Evolutionary conservation across 2,113 vertebrate genomes (phyloP).

Genomic region (Megaptera novaeangliae): DNA sequence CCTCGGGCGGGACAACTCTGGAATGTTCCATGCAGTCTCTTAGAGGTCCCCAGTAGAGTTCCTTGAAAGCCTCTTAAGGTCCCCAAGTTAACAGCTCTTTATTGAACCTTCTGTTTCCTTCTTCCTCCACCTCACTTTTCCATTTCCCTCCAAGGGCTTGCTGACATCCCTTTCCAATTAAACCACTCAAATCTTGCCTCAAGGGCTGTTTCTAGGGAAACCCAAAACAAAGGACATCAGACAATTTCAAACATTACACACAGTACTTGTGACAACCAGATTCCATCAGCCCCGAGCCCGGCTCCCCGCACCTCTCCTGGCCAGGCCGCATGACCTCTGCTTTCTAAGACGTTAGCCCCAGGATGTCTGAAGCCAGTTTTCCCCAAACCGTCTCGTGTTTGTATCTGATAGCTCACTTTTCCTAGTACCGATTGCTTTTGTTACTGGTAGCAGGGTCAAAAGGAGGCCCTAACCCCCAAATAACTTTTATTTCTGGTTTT

Average conservation of each 20-base stretch:
- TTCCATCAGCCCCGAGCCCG: neutral
- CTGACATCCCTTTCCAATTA: neutral
- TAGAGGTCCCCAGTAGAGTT: neutral
- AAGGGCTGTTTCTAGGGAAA: neutral
- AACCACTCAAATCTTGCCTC: neutral
- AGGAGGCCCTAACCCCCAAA: neutral
- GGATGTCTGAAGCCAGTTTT: neutral
- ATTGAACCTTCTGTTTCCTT: neutral
- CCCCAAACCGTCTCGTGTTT: neutral
- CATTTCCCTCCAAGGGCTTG: neutral
- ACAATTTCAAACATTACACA: neutral
- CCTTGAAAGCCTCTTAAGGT: neutral
- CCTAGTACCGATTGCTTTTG: neutral
- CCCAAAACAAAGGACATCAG: neutral
- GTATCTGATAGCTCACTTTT: neutral
- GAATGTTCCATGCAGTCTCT: neutral
- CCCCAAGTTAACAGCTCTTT: neutral
- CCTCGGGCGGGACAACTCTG: too few relatives aligned
- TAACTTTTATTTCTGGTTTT: neutral
- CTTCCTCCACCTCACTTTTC: neutral
- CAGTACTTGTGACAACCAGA: neutral
- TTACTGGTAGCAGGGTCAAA: neutral
- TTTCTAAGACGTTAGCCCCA: neutral
- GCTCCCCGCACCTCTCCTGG: fast-evolving
- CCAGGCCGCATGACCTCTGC: fast-evolving